These are phyloP conservation scores for Leptogaster cylindrica DNA, from an alignment of 2,888 invertebrate genomes.

Conservation along the genomic window DNA sequence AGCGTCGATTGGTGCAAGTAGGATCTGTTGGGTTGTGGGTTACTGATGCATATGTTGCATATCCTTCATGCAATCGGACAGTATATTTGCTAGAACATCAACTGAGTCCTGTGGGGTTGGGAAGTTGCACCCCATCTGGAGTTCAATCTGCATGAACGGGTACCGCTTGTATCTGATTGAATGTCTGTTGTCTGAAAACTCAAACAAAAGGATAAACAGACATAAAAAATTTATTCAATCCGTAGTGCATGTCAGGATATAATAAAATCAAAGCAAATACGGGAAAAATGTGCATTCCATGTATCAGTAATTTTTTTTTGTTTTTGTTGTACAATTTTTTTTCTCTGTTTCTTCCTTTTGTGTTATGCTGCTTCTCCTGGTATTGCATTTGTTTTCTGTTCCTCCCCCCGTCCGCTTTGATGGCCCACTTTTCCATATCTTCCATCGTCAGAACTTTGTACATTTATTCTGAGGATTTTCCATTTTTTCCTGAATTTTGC, in stretches of 20 bases:
- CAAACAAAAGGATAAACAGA: conserved; percentile 41
- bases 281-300: conserved; percentile 47
- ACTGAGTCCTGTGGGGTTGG: background rate
- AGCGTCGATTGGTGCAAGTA: background rate
- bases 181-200: conserved; percentile 42
- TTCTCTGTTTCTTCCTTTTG: conserved; percentile 17
- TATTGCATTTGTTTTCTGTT: conserved; percentile 25
- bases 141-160: conserved; percentile 28
- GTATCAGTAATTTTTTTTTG: conserved; percentile 39
- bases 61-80: conserved; percentile 40
- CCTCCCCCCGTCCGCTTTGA: background rate
- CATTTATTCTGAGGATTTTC: conserved; percentile 24
- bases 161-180: conserved; percentile 42
- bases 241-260: conserved; percentile 47
- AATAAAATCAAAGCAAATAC: conserved; percentile 48
- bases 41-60: conserved; percentile 35
- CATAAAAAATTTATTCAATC: conserved; percentile 46
- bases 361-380: background rate
- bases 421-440: conserved; percentile 36
- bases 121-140: background rate
- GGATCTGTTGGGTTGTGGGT: conserved; percentile 9
- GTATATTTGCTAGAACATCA: conserved; percentile 30
- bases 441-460: conserved; percentile 21
- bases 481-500: conserved; percentile 17
- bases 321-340: background rate